Evolutionary conservation across 2,888 invertebrate species (phyloP), one percentile per base, ranked within the genome.

Genomic region (Cantharis flavilabris): DNA sequence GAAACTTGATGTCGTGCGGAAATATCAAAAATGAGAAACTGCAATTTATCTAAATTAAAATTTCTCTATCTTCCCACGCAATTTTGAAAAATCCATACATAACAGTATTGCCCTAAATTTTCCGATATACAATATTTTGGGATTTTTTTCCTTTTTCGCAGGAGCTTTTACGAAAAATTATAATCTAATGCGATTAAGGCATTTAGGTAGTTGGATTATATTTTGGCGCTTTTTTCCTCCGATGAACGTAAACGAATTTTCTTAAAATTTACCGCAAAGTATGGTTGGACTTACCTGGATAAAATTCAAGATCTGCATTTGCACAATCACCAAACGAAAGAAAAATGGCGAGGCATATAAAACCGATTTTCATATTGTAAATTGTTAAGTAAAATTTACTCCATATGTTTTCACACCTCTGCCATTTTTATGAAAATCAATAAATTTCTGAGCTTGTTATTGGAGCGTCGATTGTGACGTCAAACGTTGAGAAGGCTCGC

Each of bases 391-490:
- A 78, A 78, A 83, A 80, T 84, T 86, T 83, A 86, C 84, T 86
- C 87, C 87, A 88, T 88, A 88, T 88, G 88, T 86, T 88, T 84
- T 85, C 84, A 84, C 83, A 82, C 81, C 79, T 83, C 85, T 83
- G 86, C 87, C 87, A 87, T 87, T 83, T 87, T 87, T 82, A 80
- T 81, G 71, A 84, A 49, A 85, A 87, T 88, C 87, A 86, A 87
- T 87, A 87, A 79, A 81, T 80, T 83, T 81, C 84, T 83, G 81
- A 80, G 82, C 83, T 83, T 85, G 84, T 86, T 84, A 87, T 87
- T 86, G 87, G 86, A 78, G 80, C 78, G 78, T 70, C 80, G 81
- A 78, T 73, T 73, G 77, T 80, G 81, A 85, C 85, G 85, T 85
- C 85, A 85, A 84, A 78, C 79, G 78, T 69, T 76, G 73, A 71